phyloP scores from a whole-genome alignment of 2,797 vertebrate genomes.

The Spea hammondii region DNA sequence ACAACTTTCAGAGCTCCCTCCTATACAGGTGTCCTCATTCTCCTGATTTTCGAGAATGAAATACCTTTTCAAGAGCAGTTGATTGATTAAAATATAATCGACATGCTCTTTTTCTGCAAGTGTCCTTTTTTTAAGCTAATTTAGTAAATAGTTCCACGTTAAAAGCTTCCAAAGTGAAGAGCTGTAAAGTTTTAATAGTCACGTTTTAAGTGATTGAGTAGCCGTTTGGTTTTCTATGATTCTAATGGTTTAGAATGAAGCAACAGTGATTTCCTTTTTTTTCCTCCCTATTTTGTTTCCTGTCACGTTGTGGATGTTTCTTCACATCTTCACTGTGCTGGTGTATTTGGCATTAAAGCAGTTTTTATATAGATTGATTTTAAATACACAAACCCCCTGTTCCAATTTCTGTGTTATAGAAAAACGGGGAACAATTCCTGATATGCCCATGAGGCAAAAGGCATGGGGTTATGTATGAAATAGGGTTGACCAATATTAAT shows the following conservation, averaged over 20 bases:
- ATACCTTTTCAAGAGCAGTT: conserved; percentile 52
- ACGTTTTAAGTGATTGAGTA: conserved; percentile 67
- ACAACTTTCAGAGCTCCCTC: neutral
- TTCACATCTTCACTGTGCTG: conserved; percentile 60
- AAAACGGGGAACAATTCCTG: conserved; percentile 74
- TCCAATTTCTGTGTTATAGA: conserved; percentile 64
- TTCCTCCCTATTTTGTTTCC: conserved; percentile 51
- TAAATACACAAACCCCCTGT: conserved; percentile 55
- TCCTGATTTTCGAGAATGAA: conserved; percentile 41
- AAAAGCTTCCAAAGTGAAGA: conserved; percentile 67
- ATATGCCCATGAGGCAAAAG: conserved; percentile 17
- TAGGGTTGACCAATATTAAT: conserved; percentile 70
- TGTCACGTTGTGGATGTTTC: conserved; percentile 65
- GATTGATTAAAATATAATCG: neutral
- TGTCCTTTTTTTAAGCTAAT: conserved; percentile 44
- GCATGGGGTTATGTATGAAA: conserved; percentile 55
- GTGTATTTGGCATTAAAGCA: conserved; percentile 74
- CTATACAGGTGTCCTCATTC: neutral
- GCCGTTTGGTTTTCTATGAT: conserved; percentile 62
- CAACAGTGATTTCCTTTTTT: conserved; percentile 60
- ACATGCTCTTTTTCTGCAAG: conserved; percentile 40
- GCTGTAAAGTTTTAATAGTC: conserved; percentile 62
- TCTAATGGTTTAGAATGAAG: conserved; percentile 62
- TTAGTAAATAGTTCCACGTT: conserved; percentile 21
- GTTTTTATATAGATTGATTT: conserved; percentile 48